Conservation (phyloP, 2,113 vertebrate species). For the Nerophis lumbriciformis region DNA sequence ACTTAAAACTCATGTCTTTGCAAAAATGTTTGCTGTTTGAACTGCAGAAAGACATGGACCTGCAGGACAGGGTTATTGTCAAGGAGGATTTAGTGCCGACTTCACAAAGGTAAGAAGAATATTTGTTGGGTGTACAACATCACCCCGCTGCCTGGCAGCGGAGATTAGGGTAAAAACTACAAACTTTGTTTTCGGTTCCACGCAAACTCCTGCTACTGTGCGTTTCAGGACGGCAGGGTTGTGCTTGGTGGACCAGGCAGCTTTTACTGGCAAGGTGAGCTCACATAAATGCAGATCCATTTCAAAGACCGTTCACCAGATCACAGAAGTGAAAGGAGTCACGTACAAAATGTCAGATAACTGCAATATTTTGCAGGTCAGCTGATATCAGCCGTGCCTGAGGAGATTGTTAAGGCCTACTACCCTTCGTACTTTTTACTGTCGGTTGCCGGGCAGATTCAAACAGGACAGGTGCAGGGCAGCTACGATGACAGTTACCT, state of each 20-base stretch:
- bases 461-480: constrained; percentile 74
- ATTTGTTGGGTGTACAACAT: constrained; percentile 10
- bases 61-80: constrained; percentile 85
- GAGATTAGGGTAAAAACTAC: neutral
- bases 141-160: constrained; percentile 6
- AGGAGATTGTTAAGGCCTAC: constrained; percentile 79
- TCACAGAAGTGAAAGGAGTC: neutral
- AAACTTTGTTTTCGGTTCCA: constrained; percentile 4
- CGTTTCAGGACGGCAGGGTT: constrained; percentile 78
- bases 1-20: neutral
- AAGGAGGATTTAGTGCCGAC: constrained; percentile 87
- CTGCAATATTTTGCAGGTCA: constrained; percentile 70
- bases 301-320: constrained; percentile 3
- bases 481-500: constrained; percentile 85
- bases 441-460: constrained; percentile 76
- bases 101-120: constrained; percentile 80
- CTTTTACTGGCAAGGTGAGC: constrained; percentile 89
- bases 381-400: constrained; percentile 81
- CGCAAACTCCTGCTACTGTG: constrained; percentile 25
- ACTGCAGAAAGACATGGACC: constrained; percentile 63
- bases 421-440: constrained; percentile 81
- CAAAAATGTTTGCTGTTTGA: neutral
- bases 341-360: constrained; percentile 9
- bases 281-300: constrained; percentile 2
- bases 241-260: constrained; percentile 88